These are phyloP conservation scores for Elephas maximus DNA, from an alignment of 2,113 vertebrate species.

Conservation along the genomic window DNA sequence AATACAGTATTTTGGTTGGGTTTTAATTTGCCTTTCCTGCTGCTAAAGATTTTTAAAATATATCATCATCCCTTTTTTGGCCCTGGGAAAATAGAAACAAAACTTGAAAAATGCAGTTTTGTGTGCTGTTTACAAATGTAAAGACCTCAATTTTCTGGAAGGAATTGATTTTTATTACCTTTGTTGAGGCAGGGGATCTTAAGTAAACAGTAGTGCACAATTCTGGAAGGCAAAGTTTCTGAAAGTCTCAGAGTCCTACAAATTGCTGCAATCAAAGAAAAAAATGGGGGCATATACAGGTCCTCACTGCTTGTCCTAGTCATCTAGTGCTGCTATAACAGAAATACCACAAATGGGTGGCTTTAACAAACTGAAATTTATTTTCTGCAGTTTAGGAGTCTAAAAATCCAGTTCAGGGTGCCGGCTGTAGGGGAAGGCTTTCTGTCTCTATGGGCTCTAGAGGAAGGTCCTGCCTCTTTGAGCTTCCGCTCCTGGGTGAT, in stretches of 20 bases:
- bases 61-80: neutral
- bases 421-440: too few species aligned
- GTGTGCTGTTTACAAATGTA: neutral
- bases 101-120: neutral
- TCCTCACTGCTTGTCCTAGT: too few species aligned
- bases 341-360: too few species aligned
- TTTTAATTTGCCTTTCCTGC: slow-evolving; percentile 61
- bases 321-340: too few species aligned
- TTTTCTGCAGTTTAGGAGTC: too few species aligned
- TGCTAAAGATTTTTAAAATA: slow-evolving; percentile 1
- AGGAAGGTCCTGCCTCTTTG: too few species aligned
- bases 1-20: slow-evolving; percentile 9
- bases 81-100: neutral
- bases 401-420: too few species aligned
- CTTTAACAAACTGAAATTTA: too few species aligned
- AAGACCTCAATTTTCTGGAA: neutral
- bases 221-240: neutral
- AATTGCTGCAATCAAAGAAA: neutral
- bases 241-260: neutral
- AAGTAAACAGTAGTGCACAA: neutral
- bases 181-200: neutral
- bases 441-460: too few species aligned
- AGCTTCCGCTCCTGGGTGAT: too few species aligned
- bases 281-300: neutral
- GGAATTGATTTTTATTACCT: neutral